Base-by-base conservation (phyloP, 53 echinoderm and acorn worm genomes). In the Echinarachnius parma region DNA sequence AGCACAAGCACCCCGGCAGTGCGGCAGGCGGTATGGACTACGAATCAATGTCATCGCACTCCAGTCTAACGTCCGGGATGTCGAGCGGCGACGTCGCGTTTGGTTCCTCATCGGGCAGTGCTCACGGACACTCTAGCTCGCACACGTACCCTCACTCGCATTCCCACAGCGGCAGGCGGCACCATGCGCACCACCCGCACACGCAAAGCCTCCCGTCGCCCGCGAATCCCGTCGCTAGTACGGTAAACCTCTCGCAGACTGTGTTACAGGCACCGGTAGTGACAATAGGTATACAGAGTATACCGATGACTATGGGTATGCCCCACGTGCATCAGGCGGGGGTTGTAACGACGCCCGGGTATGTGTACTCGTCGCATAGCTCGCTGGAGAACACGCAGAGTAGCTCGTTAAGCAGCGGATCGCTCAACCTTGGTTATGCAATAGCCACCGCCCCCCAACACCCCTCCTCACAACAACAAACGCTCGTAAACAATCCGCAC, bases 11-110 rank as follows among this genome's bases (percentile, higher is more conserved):
- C 56, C 60, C 82, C 1, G 78, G 50, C 47, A 72, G 66, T 49
- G 62, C 80, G 1, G 61, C 71, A 9, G 86, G 89, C 10, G 46
- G 79, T 36, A 96, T 96, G 91, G 96, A 96, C 57, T 96, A 85
- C 33, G 96, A 96, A 53, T 79, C 75, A 13, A 34, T 61, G 62
- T 60, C 75, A n/a, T 76, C 69, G 53, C 60, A 76, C 34, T 71
- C 80, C 24, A 76, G 77, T 18, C 64, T 76, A 33, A 84, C 78
- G 10, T 92, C 86, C 48, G 92, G 77, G 42, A 80, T 87, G 45
- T 83, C 77, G 50, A 83, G 83, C 28, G 84, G 81, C 10, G 82
- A 81, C 64, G 75, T 65, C 15, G 75, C 53, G 52, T 60, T 60
- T 48, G 77, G 61, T 19, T 63, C 67, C 10, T 74, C 79, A 13